Evolutionary conservation across 2,888 invertebrate genomes (phyloP).

Genomic region (Erpobdella octoculata): DNA sequence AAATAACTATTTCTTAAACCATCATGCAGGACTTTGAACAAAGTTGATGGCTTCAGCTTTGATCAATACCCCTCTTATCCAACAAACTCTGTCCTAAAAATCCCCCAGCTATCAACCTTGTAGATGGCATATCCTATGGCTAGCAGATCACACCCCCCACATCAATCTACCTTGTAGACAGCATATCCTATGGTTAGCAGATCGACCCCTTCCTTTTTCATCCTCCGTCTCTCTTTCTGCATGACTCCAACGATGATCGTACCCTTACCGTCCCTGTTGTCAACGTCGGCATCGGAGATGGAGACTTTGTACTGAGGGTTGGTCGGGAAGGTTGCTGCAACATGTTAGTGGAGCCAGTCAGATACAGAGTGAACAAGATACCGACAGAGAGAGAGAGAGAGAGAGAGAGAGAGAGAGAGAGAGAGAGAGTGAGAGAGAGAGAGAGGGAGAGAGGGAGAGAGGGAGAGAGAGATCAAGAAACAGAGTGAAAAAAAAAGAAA

Average conservation of each 20-base stretch:
- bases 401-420: background rate
- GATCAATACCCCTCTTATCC: no score
- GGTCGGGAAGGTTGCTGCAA: constrained; percentile 46
- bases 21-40: no score
- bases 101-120: constrained; percentile 58
- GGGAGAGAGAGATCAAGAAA: background rate
- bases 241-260: constrained; percentile 88
- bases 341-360: background rate
- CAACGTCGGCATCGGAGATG: constrained; percentile 52
- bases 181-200: constrained; percentile 91
- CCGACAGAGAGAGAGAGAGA: background rate
- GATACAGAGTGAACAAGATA: no score
- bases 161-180: constrained; percentile 67
- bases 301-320: constrained; percentile 51
- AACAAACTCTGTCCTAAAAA: no score
- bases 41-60: no score
- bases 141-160: constrained; percentile 76
- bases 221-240: constrained; percentile 89
- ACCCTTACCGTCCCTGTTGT: constrained; percentile 71
- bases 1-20: no score
- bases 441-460: background rate
- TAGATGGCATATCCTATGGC: constrained; percentile 94
- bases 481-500: background rate
- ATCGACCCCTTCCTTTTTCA: constrained; percentile 79
- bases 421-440: background rate